Conservation (phyloP, 2,797 vertebrate species). For the Schizothorax lantsangensis region DNA sequence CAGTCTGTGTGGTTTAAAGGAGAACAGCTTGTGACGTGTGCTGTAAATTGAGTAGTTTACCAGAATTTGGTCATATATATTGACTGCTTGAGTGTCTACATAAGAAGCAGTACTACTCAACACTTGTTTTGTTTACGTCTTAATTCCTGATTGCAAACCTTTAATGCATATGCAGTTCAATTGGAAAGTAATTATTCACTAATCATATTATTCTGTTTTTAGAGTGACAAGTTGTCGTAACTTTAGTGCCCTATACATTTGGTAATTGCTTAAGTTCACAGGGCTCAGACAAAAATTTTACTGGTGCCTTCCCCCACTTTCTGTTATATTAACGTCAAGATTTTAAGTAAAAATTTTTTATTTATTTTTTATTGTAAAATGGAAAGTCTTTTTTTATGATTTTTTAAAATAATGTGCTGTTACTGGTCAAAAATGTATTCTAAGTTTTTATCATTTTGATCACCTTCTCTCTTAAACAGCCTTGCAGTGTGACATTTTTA, state of each 20-base stretch:
- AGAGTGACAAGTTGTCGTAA: background rate
- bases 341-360: background rate
- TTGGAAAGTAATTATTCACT: background rate
- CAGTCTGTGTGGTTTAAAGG: constrained; percentile 7
- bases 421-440: background rate
- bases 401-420: background rate
- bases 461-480: background rate
- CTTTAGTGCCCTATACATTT: background rate
- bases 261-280: background rate
- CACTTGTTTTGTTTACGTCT: background rate
- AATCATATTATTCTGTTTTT: background rate
- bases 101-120: background rate
- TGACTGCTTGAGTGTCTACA: background rate
- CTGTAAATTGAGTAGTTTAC: constrained; percentile 3
- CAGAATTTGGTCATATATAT: background rate
- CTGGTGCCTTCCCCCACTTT: background rate
- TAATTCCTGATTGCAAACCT: background rate
- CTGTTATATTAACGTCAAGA: background rate
- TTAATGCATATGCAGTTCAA: background rate
- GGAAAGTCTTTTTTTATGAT: background rate
- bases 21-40: background rate
- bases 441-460: background rate
- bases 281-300: background rate
- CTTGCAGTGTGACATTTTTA: background rate
- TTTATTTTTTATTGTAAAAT: background rate